Percentiles rank a stretch among this genome's conserved stretches.
Evolutionary conservation across 1,140 invertebrate genomes (phyloP).

Genomic region (Trachymyrmex cornetzi): DNA sequence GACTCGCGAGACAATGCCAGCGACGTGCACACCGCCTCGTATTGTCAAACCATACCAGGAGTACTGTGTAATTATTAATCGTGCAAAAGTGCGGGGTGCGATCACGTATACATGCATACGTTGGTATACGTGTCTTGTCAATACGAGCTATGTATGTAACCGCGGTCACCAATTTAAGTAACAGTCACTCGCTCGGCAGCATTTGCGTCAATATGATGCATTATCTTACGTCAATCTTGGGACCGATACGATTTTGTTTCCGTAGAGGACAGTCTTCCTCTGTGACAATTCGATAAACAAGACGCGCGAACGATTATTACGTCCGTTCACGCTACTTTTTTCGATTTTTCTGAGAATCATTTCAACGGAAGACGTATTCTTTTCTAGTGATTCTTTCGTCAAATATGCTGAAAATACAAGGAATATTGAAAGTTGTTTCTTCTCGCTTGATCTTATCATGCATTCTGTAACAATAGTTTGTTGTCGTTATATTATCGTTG

Average conservation of each 20-base stretch:
- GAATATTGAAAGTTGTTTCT: neutral
- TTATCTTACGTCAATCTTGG: neutral
- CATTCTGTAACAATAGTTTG: no score
- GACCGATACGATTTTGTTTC: neutral
- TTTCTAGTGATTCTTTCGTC: neutral
- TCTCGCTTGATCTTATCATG: neutral
- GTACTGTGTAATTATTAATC: constrained; percentile 10
- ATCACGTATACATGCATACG: neutral
- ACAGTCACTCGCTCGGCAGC: neutral
- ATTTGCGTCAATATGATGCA: neutral
- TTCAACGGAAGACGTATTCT: neutral
- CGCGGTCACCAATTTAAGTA: neutral
- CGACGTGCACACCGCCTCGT: neutral
- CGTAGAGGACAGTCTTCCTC: neutral
- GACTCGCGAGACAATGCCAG: constrained; percentile 21
- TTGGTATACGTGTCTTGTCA: neutral
- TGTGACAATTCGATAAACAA: neutral
- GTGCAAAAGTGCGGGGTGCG: neutral
- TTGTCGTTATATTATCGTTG: no score
- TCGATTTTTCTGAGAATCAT: neutral
- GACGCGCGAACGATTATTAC: neutral
- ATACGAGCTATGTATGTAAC: neutral
- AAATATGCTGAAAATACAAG: neutral
- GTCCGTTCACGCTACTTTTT: neutral
- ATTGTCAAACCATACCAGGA: neutral